A percentile compares a stretch with the other conserved stretches of the same genome.
Conservation (phyloP, 2,797 vertebrate genomes). For the Sylvia borin region DNA sequence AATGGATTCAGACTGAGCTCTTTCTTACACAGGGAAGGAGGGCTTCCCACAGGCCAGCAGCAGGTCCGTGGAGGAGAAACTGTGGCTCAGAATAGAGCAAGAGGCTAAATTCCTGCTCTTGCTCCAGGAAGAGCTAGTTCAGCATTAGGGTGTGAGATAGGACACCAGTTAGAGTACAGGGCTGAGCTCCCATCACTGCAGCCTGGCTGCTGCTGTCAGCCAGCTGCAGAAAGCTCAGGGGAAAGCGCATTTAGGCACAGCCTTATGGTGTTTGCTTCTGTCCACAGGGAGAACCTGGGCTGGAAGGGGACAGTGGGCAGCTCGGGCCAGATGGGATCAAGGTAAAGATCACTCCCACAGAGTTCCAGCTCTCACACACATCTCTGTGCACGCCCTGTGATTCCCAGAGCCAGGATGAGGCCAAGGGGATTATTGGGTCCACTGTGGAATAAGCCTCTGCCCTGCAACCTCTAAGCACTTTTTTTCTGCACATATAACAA, state of each 20-base stretch:
- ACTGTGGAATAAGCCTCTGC: background rate
- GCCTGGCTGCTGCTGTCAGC: background rate
- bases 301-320: slow-evolving; percentile 89
- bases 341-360: slow-evolving; percentile 67
- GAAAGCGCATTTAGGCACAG: background rate
- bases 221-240: background rate
- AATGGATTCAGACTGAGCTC: background rate
- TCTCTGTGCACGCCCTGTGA: rapidly evolving
- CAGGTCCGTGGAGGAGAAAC: rapidly evolving
- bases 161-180: background rate
- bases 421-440: background rate
- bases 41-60: background rate
- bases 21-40: background rate
- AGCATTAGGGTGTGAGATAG: background rate
- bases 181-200: background rate
- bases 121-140: background rate
- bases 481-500: background rate
- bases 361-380: background rate
- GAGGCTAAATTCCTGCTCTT: background rate
- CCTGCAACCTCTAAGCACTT: background rate
- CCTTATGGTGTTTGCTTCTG: background rate
- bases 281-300: slow-evolving; percentile 88
- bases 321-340: slow-evolving; percentile 89
- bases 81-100: background rate
- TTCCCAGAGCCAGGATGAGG: background rate